Conservation (phyloP, 2,797 vertebrate species). For the Carapus acus region DNA sequence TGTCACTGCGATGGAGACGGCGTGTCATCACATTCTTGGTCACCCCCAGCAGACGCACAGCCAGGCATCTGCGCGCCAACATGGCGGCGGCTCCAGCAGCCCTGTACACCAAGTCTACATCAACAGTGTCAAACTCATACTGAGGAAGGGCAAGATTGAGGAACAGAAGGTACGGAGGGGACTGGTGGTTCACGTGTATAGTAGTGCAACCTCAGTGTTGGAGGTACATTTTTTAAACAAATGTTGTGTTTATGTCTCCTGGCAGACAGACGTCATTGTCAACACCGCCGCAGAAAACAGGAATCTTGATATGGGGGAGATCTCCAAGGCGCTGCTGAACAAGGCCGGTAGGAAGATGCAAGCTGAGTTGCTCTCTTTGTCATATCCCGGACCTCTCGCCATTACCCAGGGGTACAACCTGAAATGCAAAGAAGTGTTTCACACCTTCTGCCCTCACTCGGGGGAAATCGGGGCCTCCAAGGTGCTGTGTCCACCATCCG, state of each 20-base stretch:
- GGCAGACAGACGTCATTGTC: constrained; percentile 77
- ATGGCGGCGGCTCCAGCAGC: neutral
- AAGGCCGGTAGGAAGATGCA: constrained; percentile 59
- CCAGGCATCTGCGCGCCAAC: neutral
- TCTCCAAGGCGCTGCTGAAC: constrained; percentile 51
- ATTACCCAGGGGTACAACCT: constrained; percentile 42
- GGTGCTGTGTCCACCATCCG: constrained; percentile 39
- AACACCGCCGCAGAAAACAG: constrained; percentile 32
- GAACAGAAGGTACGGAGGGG: constrained; percentile 66
- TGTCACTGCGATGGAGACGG: constrained; percentile 71
- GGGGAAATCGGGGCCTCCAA: accelerated
- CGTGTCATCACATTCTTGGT: constrained; percentile 46
- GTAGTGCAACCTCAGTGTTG: too few relatives aligned
- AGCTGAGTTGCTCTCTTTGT: accelerated
- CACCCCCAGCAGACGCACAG: accelerated
- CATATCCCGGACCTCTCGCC: accelerated
- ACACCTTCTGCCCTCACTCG: constrained; percentile 6
- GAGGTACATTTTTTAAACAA: too few relatives aligned
- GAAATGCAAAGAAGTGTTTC: constrained; percentile 60
- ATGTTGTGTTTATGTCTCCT: constrained; percentile 12
- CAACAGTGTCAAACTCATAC: constrained; percentile 43
- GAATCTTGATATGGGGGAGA: accelerated
- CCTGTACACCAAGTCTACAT: constrained; percentile 1
- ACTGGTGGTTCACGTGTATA: too few relatives aligned
- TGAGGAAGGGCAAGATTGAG: constrained; percentile 63